phyloP scores from a whole-genome alignment of 2,888 invertebrate species.

The Coelinius sp. region DNA sequence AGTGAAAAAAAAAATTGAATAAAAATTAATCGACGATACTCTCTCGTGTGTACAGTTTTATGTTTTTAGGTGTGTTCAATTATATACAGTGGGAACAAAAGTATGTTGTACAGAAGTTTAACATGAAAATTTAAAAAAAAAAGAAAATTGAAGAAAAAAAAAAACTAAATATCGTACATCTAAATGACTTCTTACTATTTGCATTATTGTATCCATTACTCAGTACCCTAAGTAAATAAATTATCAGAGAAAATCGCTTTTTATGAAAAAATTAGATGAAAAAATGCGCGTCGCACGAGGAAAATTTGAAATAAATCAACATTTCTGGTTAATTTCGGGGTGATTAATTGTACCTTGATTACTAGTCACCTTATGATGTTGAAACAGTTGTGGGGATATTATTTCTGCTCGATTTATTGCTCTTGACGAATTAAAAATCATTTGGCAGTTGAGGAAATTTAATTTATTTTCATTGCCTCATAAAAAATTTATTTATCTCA shows the following conservation, averaged over 20 bases:
- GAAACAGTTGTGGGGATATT: no score
- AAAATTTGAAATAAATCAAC: neutral
- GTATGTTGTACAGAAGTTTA: conserved; percentile 56
- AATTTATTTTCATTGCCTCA: no score
- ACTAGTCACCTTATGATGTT: conserved; percentile 21
- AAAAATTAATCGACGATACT: conserved; percentile 35
- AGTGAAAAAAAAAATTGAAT: conserved; percentile 23
- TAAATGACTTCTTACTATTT: conserved; percentile 29
- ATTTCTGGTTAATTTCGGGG: neutral
- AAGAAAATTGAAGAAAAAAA: conserved; percentile 32
- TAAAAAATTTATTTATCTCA: no score
- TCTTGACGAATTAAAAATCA: conserved; percentile 24
- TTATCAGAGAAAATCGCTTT: conserved; percentile 31
- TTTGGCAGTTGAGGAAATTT: neutral
- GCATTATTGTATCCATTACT: conserved; percentile 29
- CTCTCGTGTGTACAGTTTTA: conserved; percentile 58
- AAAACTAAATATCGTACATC: conserved; percentile 30
- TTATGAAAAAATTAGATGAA: conserved; percentile 28
- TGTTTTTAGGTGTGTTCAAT: conserved; percentile 64
- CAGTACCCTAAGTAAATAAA: conserved; percentile 25
- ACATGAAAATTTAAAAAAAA: conserved; percentile 32
- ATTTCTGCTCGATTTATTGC: conserved; percentile 25
- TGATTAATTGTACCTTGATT: neutral
- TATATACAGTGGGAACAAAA: conserved; percentile 65
- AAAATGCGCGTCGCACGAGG: neutral